A percentile compares a stretch with the other conserved stretches of the same genome.
Conservation (phyloP, 2,888 invertebrate genomes). For the Sycophila texana region DNA sequence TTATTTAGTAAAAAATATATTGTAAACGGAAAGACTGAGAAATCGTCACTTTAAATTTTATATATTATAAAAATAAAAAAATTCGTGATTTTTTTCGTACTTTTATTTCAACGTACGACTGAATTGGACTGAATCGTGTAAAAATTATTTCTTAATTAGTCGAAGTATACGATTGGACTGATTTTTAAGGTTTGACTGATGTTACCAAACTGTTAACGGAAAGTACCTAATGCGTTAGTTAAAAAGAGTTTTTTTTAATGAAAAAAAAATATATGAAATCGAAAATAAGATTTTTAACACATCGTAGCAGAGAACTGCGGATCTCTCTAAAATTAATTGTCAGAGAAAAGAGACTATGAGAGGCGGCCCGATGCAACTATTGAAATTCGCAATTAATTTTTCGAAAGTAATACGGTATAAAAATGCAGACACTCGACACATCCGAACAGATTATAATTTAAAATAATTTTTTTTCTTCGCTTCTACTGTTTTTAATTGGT, state of each 20-base stretch:
- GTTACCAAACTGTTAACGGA: conserved; percentile 75
- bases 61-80: conserved; percentile 53
- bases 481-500: conserved; percentile 41
- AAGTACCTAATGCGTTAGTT: conserved; percentile 74
- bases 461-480: conserved; percentile 40
- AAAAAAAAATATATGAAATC: conserved; percentile 51
- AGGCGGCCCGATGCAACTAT: conserved; percentile 53
- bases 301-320: conserved; percentile 57
- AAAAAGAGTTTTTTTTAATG: conserved; percentile 59
- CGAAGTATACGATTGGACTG: conserved; percentile 71
- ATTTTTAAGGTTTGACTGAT: conserved; percentile 74
- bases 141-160: conserved; percentile 56
- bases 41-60: conserved; percentile 61
- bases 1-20: conserved; percentile 50
- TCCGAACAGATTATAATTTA: conserved; percentile 25
- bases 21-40: conserved; percentile 60
- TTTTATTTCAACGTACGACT: conserved; percentile 60
- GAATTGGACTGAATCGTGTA: conserved; percentile 66
- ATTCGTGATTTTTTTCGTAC: conserved; percentile 60
- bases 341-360: conserved; percentile 57
- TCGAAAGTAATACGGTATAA: conserved; percentile 29
- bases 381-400: conserved; percentile 46
- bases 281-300: conserved; percentile 56
- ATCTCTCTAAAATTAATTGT: conserved; percentile 40
- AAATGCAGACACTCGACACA: conserved; percentile 40